These are phyloP conservation scores for Chiloscyllium punctatum DNA, from an alignment of 2,797 vertebrate species.

Conservation along the genomic window DNA sequence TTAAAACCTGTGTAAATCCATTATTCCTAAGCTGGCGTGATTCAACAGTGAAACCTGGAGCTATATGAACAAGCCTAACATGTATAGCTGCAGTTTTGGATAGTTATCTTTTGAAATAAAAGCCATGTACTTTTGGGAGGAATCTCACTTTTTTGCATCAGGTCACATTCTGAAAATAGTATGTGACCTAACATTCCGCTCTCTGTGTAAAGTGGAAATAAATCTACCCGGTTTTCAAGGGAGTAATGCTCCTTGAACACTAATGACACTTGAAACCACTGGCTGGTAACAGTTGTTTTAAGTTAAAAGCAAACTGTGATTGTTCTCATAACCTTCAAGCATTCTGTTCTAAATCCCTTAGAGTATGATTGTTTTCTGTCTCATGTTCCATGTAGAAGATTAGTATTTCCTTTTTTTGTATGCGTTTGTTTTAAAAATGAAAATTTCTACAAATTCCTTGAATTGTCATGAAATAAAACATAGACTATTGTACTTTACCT, in stretches of 20 bases:
- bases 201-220: neutral
- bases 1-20: neutral
- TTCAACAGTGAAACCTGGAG: neutral
- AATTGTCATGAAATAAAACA: neutral
- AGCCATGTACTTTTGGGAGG: neutral
- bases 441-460: neutral
- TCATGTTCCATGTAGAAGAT: neutral
- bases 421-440: neutral
- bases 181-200: neutral
- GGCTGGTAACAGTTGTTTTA: neutral
- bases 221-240: neutral
- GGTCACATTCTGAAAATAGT: neutral
- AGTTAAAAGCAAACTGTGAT: constrained; percentile 1
- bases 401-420: too few species aligned
- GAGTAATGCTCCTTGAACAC: neutral
- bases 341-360: neutral
- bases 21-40: neutral
- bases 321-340: neutral
- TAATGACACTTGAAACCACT: neutral
- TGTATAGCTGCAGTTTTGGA: neutral
- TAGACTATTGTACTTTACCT: neutral
- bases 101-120: neutral
- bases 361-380: neutral
- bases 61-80: neutral
- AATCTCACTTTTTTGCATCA: neutral